These are phyloP conservation scores for Notiomystis cincta DNA, from an alignment of 2,113 vertebrate genomes.

Conservation along the genomic window DNA sequence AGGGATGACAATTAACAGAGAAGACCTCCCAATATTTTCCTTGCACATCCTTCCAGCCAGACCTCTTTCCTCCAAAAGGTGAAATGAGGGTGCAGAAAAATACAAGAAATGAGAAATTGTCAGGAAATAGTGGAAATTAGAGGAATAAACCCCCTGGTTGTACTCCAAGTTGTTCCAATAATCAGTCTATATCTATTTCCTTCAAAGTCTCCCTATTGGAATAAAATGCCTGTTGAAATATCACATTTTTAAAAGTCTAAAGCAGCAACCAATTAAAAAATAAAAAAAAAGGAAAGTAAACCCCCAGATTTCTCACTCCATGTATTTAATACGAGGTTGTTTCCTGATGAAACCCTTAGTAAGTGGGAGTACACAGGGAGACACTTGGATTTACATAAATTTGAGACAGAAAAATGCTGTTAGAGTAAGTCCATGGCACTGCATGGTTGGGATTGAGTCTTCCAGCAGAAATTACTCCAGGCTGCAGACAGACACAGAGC, in stretches of 20 bases:
- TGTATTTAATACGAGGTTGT: not conserved
- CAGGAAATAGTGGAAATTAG: not conserved
- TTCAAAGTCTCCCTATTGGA: not conserved
- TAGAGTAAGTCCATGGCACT: not conserved
- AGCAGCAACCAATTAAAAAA: not conserved
- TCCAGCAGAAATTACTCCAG: not conserved
- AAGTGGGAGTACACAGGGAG: conserved; percentile 17
- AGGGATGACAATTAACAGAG: not conserved
- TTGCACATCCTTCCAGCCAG: not conserved
- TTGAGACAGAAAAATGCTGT: not conserved
- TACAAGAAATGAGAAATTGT: not conserved
- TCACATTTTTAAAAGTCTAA: not conserved
- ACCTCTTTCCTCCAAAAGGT: not conserved
- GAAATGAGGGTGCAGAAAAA: not conserved
- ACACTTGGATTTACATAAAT: conserved; percentile 22
- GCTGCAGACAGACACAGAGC: not conserved
- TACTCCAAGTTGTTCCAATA: not conserved
- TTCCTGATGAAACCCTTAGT: not conserved
- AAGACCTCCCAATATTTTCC: not conserved
- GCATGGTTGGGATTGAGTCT: not conserved
- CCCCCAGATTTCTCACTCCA: not conserved
- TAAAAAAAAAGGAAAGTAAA: not conserved
- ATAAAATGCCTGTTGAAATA: not conserved
- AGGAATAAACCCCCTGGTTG: not conserved
- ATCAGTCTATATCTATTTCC: not conserved